Base-by-base conservation (phyloP, 1,140 invertebrate genomes). In the Rhizoglyphus robini region DNA sequence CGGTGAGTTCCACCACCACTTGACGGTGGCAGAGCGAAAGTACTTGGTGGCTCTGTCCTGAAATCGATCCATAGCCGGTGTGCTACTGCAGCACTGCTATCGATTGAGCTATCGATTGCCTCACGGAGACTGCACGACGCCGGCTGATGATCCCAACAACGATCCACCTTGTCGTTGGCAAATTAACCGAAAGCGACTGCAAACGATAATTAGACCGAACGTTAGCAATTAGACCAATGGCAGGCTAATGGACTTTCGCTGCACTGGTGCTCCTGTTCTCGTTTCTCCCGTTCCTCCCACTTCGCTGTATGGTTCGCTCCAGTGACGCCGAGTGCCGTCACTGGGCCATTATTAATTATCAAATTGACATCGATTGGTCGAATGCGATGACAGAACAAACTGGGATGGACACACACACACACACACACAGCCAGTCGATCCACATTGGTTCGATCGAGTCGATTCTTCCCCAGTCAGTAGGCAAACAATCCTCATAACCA, bases 21-120 rank as follows among this genome's bases (percentile, higher is more conserved):
- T 23, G n/a, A 51, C 20, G 32, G 63, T 38, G 57, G 46, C 38
- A 27, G 29, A 36, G 27, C 25, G 27, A 20, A 27, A 63, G 34
- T 64, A 47, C 38, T 58, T 48, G 49, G 18, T n/a, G 4, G 34
- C 63, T 23, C 63, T 41, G 32, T 64, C 63, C 31, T 64, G 63
- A 64, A 64, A 48, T 11, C 63, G 41, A 64, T 64, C 63, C 63
- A 64, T 64, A 27, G 18, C 15, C 3, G 20, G 13, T 34, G 13
- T 5, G 11, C 25, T 60, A 25, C 4, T 60, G 25, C 5, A 34
- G 20, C 41, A 4, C 8, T 47, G 5, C 3, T 23, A 46, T 15
- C 32, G 4, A 38, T 23, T 4, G 25, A 5, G 25, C 5, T 20
- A 11, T 11, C 47, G 25, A 11, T 20, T 11, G 20, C 4, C 4